phyloP scores from a whole-genome alignment of 1,140 invertebrate species.

The Drosophila nannoptera region DNA sequence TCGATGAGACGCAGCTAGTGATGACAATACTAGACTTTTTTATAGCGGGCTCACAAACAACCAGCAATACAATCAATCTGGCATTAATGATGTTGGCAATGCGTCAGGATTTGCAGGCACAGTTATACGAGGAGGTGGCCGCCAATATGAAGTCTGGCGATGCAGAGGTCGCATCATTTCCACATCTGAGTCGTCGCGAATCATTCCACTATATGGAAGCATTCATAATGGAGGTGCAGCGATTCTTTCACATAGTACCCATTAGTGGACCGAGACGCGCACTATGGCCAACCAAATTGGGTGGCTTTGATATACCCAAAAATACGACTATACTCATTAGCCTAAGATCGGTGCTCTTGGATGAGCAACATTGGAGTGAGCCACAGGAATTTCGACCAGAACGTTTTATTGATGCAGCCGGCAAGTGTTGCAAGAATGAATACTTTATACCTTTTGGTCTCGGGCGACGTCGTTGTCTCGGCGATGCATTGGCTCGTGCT shows the following conservation, averaged over 20 bases:
- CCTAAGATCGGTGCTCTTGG: conserved; percentile 83
- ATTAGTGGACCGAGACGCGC: conserved; percentile 85
- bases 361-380: conserved; percentile 83
- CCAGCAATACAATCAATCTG: conserved; percentile 86
- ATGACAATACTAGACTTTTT: conserved; percentile 86
- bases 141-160: conserved; percentile 30
- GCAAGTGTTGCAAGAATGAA: conserved; percentile 69
- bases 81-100: conserved; percentile 85
- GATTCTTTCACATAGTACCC: conserved; percentile 83
- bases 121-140: conserved; percentile 84
- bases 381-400: conserved; percentile 87
- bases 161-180: conserved; percentile 45
- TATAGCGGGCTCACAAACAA: conserved; percentile 86
- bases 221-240: conserved; percentile 83
- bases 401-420: conserved; percentile 81
- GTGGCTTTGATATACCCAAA: conserved; percentile 84
- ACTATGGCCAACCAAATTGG: conserved; percentile 81
- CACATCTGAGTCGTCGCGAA: conserved; percentile 65
- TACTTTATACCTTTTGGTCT: conserved; percentile 85
- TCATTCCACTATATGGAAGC: conserved; percentile 84
- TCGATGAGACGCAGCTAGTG: conserved; percentile 85
- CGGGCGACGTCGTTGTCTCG: conserved; percentile 87
- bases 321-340: conserved; percentile 84
- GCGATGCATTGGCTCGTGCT: conserved; percentile 86
- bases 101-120: conserved; percentile 84